Base-by-base conservation (phyloP, 2,797 vertebrate genomes). In the Cheirogaleus major region DNA sequence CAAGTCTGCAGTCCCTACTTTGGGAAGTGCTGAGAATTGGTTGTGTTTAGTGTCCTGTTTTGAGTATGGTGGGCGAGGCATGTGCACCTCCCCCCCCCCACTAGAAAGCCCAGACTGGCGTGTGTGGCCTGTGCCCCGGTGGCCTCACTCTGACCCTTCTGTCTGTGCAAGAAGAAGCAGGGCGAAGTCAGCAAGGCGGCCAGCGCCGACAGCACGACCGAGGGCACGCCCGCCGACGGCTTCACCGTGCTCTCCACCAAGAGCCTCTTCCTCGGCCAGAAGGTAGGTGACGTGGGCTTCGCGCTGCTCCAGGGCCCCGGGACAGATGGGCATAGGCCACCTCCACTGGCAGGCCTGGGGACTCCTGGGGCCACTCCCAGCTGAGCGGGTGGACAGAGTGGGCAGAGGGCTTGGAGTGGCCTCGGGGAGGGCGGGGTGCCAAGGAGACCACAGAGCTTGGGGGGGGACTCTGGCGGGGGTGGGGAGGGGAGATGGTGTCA, bases 241-340 rank as follows among this genome's bases (percentile, higher is more conserved):
- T 99, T 99, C 98, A 99, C 99, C 0, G 99, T 99, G 94, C 99
- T 99, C 82, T 99, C 99, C 95, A 99, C 99, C 93, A 99, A 99
- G 99, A 99, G 99, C 97, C 99, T 99, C 92, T 99, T 99, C 97
- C 99, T 99, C 92, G 99, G 99, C 97, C 99, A 99, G 97, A 99
- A 99, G 99, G 99, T 99, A 99, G 97, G 99, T 67, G 89, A 41
- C 63, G 30, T 18, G 7, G 52, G 94, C 92, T 90, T 70, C n/a
- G 48, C 72, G 70, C 41, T 20, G 52, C 85, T 83, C 7, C 12
- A 0, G 72, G 89, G 94, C 69, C 92, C 93, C 92, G 45, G 81
- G 92, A 41, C 15, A 27, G 85, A 17, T 8, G 25, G 80, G 57
- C 43, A 18, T 10, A 38, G 48, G 41, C 75, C 11, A 30, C n/a